Conservation (phyloP, 2,888 invertebrate species). For the Cephus spinipes region DNA sequence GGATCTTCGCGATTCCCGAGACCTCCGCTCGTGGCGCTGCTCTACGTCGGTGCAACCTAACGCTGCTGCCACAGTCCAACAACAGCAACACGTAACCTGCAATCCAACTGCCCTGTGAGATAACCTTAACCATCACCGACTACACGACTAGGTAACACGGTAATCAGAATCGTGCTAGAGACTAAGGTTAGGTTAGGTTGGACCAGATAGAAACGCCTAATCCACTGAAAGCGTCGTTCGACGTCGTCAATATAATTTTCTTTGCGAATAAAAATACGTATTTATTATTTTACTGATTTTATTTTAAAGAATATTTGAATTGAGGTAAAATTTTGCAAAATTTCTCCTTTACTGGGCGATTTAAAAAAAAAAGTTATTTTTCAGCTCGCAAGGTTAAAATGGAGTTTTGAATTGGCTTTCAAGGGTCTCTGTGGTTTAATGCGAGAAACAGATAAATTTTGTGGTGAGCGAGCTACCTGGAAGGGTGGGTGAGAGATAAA, state of each 20-base stretch:
- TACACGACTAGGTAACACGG: conserved; percentile 40
- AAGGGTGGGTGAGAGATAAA: neutral
- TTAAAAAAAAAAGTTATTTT: no score
- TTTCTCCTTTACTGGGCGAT: no score
- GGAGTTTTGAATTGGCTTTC: no score
- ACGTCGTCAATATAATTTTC: no score
- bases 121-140: conserved; percentile 41
- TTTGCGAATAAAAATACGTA: no score
- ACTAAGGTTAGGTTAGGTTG: conserved; percentile 2
- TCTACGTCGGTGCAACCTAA: no score
- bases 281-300: no score
- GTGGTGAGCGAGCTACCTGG: neutral
- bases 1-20: conserved; percentile 44
- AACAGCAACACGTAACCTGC: neutral
- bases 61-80: no score
- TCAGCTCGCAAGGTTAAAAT: no score
- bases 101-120: conserved; percentile 38
- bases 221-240: no score
- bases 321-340: no score
- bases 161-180: conserved; percentile 35
- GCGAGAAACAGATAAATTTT: neutral
- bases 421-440: neutral
- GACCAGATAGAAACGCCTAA: neutral
- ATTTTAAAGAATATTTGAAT: no score
- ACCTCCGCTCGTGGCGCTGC: conserved; percentile 17